Evolutionary conservation across 2,888 invertebrate genomes (phyloP), one percentile per base, ranked within the genome.

Genomic region (Lepidochrysops patricia): DNA sequence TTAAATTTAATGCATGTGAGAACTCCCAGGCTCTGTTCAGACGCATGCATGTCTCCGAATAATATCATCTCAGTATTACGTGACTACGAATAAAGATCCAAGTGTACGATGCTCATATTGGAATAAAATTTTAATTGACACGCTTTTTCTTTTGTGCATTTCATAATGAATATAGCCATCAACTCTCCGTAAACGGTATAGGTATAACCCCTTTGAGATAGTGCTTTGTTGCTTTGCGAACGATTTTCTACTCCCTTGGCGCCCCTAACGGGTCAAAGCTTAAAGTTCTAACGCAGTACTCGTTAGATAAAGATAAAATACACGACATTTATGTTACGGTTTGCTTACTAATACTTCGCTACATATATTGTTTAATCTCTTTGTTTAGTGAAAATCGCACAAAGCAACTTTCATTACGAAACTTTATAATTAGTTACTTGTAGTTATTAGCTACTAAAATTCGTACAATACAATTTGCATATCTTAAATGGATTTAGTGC

Each of bases 31-130:
- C 37, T 57, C 60, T 50, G 32, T 27, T 26, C 26, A 7, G 56
- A 19, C 12, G 49, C 63, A 63, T 62, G 62, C 85, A 84, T 86
- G 86, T 75, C 81, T 73, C 66, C 72, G 85, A 85, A 87, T 87
- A 86, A 85, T 84, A 76, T 79, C 69, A 67, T 68, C 63, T 62
- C 64, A 71, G 67, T 69, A 76, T n/a, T 72, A 72, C 85, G 82
- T 86, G 86, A 73, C 76, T 68, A 63, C 70, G 86, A 82, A 86
- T 85, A 84, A 80, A 74, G 66, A 35, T 26, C 32, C 23, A 50
- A 58, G 34, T 49, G 49, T 43, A 12, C 26, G 35, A 7, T 13
- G 13, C 9, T 48, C 37, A 57, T 34, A 34, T 13, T 57, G 23
- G 4, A n/a, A 34, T 57, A 26, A 32, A 23, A 57, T 35, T 35